Evolutionary conservation across 2,113 vertebrate species (phyloP).

Genomic region (Chlorocebus sabaeus): DNA sequence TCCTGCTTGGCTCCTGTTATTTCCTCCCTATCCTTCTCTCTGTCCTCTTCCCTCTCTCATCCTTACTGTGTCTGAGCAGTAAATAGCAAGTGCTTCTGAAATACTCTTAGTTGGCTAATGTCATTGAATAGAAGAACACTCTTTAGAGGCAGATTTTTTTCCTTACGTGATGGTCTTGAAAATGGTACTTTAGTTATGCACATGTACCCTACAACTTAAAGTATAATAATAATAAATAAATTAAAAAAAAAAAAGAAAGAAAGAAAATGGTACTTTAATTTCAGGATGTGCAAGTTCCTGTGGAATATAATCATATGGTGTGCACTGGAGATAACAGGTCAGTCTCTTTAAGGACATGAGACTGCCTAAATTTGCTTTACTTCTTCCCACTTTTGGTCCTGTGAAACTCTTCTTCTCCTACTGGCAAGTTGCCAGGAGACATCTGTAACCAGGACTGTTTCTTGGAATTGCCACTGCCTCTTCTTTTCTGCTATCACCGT

Average conservation of each 20-base stretch:
- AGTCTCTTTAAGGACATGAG: slow-evolving; percentile 26
- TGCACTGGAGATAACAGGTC: slow-evolving; percentile 4
- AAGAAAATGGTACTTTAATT: slow-evolving; percentile 57
- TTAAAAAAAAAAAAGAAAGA: too few species aligned
- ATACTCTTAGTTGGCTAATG: slow-evolving; percentile 39
- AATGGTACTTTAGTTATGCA: slow-evolving; percentile 34
- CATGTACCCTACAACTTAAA: too few species aligned
- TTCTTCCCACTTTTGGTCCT: not conserved
- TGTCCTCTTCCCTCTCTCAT: not conserved
- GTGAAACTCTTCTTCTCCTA: not conserved
- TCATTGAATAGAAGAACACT: slow-evolving; percentile 55
- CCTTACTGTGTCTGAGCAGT: not conserved
- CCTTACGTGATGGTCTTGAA: slow-evolving; percentile 54
- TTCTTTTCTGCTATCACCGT: not conserved
- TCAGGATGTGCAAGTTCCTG: slow-evolving; percentile 24
- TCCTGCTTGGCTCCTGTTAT: not conserved
- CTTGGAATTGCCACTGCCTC: not conserved
- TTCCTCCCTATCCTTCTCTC: not conserved
- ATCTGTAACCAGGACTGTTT: not conserved
- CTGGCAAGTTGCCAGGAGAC: slow-evolving; percentile 16
- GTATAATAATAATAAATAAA: too few species aligned
- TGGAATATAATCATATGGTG: slow-evolving; percentile 23
- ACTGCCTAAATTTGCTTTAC: not conserved
- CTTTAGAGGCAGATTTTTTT: not conserved
- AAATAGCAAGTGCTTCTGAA: slow-evolving; percentile 54